A percentile compares a stretch with the other conserved stretches of the same genome.
Conservation (phyloP, 2,797 vertebrate genomes). For the Coendou prehensilis region DNA sequence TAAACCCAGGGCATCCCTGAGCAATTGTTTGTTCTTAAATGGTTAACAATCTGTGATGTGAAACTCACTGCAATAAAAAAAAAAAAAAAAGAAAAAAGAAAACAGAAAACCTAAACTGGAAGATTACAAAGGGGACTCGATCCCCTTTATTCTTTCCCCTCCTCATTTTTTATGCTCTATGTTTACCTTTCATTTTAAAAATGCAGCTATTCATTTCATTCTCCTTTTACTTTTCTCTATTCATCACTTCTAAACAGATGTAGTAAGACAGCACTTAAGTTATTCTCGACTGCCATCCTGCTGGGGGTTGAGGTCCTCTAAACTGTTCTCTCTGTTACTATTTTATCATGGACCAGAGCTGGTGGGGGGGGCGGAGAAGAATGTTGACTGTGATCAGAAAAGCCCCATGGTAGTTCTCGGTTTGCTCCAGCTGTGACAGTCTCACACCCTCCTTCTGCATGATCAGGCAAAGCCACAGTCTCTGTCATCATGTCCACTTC, state of each 20-base stretch:
- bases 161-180: accelerated
- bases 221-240: background rate
- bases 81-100: no score
- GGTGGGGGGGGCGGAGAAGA: background rate
- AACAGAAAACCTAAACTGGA: background rate
- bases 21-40: background rate
- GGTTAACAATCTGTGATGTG: background rate
- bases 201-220: accelerated
- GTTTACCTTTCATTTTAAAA: background rate
- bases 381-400: background rate
- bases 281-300: background rate
- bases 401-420: background rate
- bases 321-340: accelerated
- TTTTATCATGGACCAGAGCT: accelerated
- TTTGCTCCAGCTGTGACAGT: background rate
- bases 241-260: accelerated
- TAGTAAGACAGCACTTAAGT: background rate
- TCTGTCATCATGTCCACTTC: background rate
- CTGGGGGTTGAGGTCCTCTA: accelerated
- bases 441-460: background rate
- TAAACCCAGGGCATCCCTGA: background rate
- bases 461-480: background rate
- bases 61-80: background rate
- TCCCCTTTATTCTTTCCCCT: accelerated
- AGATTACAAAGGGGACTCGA: accelerated